Evolutionary conservation across 2,888 invertebrate genomes (phyloP), one percentile per base, ranked within the genome.

Genomic region (Pseudococcus jackbeardsleyi): DNA sequence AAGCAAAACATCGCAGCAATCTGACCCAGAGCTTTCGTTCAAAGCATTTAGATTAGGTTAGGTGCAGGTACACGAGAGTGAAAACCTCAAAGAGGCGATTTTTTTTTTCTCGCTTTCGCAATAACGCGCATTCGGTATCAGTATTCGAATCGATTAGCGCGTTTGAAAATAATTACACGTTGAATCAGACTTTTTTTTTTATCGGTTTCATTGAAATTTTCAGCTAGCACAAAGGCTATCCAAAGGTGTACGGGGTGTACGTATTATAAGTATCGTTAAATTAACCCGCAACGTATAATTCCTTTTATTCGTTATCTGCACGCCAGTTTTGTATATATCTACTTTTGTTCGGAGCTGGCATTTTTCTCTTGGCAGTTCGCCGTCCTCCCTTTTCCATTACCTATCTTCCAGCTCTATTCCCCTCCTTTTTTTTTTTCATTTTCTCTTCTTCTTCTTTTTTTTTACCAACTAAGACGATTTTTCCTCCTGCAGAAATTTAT

Each of bases 251-350:
- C 1, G 26, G 26, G 26, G 26, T 33, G 26, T 33, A 33, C 1
- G 26, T 33, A 33, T 33, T 33, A 33, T 33, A 33, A 33, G 79
- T 79, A 79, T 79, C 42, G 79, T 79, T 79, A 79, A 79, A 79
- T 79, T 79, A 79, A 79, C 22, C 79, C 79, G 17, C 17, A 79
- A 79, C 79, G 68, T 72, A 79, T 79, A 72, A 26, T 72, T 72
- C 33, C 79, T n/a, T 72, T 79, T 79, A 79, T 79, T 79, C 46
- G 68, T 79, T 79, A 79, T 79, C 79, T 79, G 39, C n/a, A 79
- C n/a, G 9, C 8, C 19, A 42, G 22, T 72, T 79, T 79, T 7
- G 79, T 19, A n/a, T 15, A 19, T n/a, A 19, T 19, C 1, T 59
- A 59, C 19, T 59, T 59, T 59, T 59, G 59, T 59, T 59, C n/a